Evolutionary conservation across 2,888 invertebrate genomes (phyloP).

Genomic region (Blastobasis lacticolella): DNA sequence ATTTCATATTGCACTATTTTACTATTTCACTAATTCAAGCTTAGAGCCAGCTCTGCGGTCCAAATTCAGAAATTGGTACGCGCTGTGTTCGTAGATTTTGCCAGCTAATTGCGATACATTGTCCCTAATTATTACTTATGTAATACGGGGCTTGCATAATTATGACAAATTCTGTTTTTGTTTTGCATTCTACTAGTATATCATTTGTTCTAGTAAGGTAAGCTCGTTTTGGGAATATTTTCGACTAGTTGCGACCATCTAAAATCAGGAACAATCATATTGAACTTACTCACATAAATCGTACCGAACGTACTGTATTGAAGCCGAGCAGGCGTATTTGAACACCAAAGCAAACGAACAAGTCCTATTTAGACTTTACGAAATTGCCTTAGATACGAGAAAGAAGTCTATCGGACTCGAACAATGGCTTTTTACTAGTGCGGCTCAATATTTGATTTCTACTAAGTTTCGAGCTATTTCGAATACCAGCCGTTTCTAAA

Average conservation of each 20-base stretch:
- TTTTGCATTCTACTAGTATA: not conserved
- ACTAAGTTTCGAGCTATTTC: not conserved
- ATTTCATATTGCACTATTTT: slow-evolving; percentile 62
- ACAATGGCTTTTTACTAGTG: not conserved
- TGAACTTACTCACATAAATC: no score
- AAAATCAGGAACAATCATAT: no score
- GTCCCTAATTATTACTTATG: no score
- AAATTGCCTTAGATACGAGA: slow-evolving; percentile 29
- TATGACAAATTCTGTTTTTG: no score
- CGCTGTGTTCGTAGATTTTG: no score
- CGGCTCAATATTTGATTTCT: slow-evolving; percentile 1
- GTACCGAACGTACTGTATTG: no score
- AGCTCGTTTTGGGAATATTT: no score
- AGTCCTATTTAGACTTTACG: slow-evolving; percentile 36
- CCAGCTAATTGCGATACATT: no score
- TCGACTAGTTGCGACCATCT: no score
- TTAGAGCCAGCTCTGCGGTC: slow-evolving; percentile 36
- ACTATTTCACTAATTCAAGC: slow-evolving; percentile 62
- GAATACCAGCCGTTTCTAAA: not conserved
- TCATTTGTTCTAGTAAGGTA: no score
- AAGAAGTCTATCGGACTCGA: slow-evolving; percentile 5
- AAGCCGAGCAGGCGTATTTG: slow-evolving; percentile 24
- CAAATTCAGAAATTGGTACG: not conserved
- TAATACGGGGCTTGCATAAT: no score
- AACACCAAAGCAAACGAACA: slow-evolving; percentile 34